Conservation (phyloP, 2,113 vertebrate species). For the Trogon melanurus region DNA sequence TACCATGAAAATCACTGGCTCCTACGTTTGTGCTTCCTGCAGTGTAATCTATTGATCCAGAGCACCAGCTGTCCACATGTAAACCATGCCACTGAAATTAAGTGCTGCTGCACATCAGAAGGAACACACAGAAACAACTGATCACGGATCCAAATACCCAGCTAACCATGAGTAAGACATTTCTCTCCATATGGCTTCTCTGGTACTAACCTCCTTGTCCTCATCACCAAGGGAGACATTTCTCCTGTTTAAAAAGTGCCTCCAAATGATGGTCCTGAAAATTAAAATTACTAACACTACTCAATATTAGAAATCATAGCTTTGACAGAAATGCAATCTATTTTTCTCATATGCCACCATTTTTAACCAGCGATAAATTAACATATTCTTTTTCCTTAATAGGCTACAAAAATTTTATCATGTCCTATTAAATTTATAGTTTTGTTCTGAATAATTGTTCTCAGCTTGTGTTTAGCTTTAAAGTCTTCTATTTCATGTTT, state of each 20-base stretch:
- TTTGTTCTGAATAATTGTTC: not conserved
- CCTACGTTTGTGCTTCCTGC: not conserved
- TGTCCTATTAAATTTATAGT: not conserved
- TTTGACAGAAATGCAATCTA: not conserved
- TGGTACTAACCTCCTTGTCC: not conserved
- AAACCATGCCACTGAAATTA: not conserved
- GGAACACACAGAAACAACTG: accelerated
- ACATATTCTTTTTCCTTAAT: not conserved
- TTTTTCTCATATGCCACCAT: not conserved
- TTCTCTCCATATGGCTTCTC: not conserved
- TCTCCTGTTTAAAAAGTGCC: not conserved
- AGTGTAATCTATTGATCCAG: not conserved
- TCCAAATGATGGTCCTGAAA: not conserved
- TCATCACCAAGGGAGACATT: not conserved
- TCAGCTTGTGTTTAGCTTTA: not conserved
- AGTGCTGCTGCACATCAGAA: not conserved
- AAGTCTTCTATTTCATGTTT: not conserved
- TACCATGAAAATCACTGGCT: not conserved
- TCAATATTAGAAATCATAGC: not conserved
- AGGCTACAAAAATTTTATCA: not conserved
- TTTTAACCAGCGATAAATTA: not conserved
- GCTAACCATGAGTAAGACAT: not conserved
- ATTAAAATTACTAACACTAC: not conserved
- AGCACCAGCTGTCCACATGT: not conserved
- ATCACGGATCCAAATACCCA: not conserved